Conservation (phyloP, 35 echinoderm and acorn worm species). For the Anneissia japonica region DNA sequence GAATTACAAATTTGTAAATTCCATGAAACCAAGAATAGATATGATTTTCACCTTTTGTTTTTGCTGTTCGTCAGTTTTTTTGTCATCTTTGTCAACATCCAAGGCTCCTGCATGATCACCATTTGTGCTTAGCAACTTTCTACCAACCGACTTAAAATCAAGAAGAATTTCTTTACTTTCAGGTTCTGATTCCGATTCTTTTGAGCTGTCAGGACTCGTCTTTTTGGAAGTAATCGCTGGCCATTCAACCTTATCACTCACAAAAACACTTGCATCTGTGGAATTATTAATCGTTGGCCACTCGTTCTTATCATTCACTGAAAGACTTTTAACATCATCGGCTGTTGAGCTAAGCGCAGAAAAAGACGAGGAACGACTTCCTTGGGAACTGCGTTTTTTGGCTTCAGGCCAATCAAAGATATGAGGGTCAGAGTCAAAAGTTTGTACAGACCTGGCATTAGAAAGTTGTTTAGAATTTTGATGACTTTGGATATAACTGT, state of each 20-base stretch:
- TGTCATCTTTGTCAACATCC: too few species aligned
- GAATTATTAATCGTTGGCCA: not conserved
- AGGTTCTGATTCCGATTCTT: not conserved
- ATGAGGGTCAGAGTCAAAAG: too few species aligned
- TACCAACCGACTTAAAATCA: not conserved
- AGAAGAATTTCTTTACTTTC: not conserved
- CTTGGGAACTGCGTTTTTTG: not conserved
- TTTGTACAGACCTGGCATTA: too few species aligned
- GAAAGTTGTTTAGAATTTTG: too few species aligned
- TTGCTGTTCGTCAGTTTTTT: too few species aligned
- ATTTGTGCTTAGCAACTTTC: not conserved
- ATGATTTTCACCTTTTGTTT: too few species aligned
- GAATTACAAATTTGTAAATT: too few species aligned
- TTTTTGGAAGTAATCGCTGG: not conserved
- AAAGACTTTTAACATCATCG: not conserved
- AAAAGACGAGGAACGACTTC: not conserved
- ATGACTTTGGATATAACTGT: too few species aligned
- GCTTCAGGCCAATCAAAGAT: not conserved
- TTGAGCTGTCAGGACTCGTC: not conserved
- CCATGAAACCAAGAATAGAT: too few species aligned
- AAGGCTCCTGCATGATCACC: not conserved
- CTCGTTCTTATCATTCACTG: not conserved
- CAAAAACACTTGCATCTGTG: too few species aligned
- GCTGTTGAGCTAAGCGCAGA: not conserved
- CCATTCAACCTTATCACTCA: not conserved